Evolutionary conservation across 2,797 vertebrate genomes (phyloP).

Genomic region (Artibeus lituratus): DNA sequence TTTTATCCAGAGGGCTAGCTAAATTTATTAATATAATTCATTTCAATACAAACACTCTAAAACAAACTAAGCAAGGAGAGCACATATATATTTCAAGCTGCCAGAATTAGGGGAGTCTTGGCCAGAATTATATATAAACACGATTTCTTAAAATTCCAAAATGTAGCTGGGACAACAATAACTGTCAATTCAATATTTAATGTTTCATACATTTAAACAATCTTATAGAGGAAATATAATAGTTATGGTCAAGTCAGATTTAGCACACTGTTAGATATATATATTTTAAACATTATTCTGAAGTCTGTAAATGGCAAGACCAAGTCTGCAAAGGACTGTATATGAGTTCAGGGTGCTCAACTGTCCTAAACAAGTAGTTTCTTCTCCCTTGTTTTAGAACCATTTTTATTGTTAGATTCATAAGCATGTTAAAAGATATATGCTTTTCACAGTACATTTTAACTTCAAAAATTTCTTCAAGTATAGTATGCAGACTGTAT

Average conservation of each 20-base stretch:
- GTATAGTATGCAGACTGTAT: not conserved
- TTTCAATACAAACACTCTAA: constrained; percentile 14
- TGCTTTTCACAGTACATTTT: not conserved
- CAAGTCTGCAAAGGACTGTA: not conserved
- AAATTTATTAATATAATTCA: not conserved
- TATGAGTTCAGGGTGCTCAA: not conserved
- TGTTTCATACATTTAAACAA: not conserved
- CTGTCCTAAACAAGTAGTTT: not conserved
- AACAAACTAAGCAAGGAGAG: not conserved
- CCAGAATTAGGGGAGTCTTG: not conserved
- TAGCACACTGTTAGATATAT: not conserved
- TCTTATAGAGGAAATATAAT: not conserved
- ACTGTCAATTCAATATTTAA: not conserved
- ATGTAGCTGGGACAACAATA: not conserved
- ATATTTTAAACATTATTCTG: not conserved
- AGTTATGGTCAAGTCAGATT: not conserved
- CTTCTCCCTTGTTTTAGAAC: not conserved
- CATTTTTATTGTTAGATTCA: not conserved
- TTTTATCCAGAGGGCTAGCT: not conserved
- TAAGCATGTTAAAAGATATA: not conserved
- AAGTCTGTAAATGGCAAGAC: constrained; percentile 12
- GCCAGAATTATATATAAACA: not conserved
- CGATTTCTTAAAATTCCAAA: constrained; percentile 36
- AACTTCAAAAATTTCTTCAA: constrained; percentile 24
- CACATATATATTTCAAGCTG: not conserved